Evolutionary conservation across 2,888 invertebrate species (phyloP).

Genomic region (Fragum fragum): DNA sequence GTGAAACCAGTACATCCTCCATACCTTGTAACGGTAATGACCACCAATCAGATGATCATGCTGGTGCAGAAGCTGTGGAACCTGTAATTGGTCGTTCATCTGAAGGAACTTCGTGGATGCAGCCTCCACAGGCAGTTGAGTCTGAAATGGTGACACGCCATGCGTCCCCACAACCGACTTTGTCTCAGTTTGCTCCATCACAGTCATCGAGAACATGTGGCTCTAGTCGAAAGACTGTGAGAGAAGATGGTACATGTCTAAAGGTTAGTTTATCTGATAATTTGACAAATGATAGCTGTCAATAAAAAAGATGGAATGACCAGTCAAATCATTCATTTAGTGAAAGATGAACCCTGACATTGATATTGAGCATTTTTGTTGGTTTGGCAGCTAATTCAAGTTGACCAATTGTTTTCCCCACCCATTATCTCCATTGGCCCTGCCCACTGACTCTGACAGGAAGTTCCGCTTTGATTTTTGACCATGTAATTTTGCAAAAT

Average conservation of each 20-base stretch:
- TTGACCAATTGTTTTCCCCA: too few species aligned
- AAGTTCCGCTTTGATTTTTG: too few species aligned
- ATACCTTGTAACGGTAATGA: background rate
- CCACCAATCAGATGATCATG: background rate
- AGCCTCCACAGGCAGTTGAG: background rate
- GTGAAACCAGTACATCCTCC: background rate
- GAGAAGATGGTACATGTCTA: background rate
- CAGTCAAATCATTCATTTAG: too few species aligned
- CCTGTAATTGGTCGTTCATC: background rate
- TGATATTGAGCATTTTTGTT: too few species aligned
- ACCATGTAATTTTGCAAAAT: too few species aligned
- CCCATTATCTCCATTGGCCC: too few species aligned
- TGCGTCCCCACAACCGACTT: background rate
- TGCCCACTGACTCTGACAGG: too few species aligned
- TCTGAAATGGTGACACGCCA: constrained; percentile 17
- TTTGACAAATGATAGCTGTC: too few species aligned
- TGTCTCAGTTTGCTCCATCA: constrained; percentile 8
- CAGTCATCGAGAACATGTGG: background rate
- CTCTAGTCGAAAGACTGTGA: background rate
- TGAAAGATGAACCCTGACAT: too few species aligned
- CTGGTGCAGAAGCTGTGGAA: background rate
- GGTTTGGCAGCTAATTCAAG: too few species aligned
- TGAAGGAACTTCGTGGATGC: background rate
- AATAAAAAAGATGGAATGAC: too few species aligned
- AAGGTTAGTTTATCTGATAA: background rate